phyloP scores from a whole-genome alignment of 2,113 vertebrate genomes.

The Rallus limicola region DNA sequence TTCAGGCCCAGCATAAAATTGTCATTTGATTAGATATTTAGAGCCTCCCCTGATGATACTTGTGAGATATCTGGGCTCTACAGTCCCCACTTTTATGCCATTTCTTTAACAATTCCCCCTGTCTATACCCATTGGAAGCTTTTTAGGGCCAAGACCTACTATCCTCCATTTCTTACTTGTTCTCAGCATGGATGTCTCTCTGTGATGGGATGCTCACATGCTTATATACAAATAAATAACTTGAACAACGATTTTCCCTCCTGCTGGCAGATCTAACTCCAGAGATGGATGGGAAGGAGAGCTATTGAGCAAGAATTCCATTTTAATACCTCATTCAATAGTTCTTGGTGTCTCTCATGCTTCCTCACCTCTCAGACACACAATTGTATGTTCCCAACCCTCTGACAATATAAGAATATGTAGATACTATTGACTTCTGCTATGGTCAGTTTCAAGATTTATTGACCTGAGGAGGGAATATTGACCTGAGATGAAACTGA shows the following conservation, averaged over 20 bases:
- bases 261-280: neutral
- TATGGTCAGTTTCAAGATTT: slow-evolving; percentile 64
- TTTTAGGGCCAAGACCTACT: neutral
- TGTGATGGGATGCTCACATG: neutral
- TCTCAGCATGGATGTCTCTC: neutral
- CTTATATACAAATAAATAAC: slow-evolving; percentile 2
- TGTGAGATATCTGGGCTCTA: neutral
- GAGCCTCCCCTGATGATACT: neutral
- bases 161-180: neutral
- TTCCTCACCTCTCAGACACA: neutral
- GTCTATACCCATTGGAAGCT: neutral
- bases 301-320: slow-evolving; percentile 35
- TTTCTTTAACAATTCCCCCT: neutral
- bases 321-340: slow-evolving; percentile 33
- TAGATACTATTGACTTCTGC: slow-evolving; percentile 67
- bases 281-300: slow-evolving; percentile 12
- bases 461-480: slow-evolving; percentile 65
- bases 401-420: slow-evolving; percentile 53
- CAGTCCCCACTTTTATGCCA: rapidly evolving
- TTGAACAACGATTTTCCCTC: neutral
- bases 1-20: neutral
- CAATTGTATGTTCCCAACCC: neutral
- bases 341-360: neutral
- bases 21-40: neutral
- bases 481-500: slow-evolving; percentile 70